Evolutionary conservation across 2,113 vertebrate genomes (phyloP).

Genomic region (Lynx canadensis): DNA sequence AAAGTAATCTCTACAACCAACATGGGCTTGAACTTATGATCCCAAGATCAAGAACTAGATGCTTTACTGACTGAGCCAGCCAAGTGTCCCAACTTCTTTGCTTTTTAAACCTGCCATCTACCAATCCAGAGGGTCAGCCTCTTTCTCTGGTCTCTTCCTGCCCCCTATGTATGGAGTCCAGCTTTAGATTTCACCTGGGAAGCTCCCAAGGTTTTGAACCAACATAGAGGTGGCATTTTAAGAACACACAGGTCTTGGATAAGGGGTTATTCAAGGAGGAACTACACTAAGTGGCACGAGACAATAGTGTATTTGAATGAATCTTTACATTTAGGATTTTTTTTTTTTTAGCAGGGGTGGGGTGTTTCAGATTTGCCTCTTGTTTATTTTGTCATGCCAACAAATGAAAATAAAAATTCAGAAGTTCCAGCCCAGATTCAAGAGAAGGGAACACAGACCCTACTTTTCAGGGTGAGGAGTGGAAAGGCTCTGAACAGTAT

Average conservation of each 20-base stretch:
- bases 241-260: background rate
- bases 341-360: background rate
- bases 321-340: background rate
- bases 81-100: background rate
- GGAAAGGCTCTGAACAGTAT: background rate
- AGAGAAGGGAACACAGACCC: background rate
- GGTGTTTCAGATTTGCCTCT: background rate
- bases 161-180: background rate
- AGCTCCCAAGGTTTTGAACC: background rate
- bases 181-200: background rate
- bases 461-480: background rate
- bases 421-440: background rate
- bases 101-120: background rate
- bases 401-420: conserved; percentile 6
- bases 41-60: background rate
- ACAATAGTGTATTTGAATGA: background rate
- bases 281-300: background rate
- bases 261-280: background rate
- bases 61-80: background rate
- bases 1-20: background rate
- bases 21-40: background rate
- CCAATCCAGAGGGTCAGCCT: background rate
- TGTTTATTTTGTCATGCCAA: conserved; percentile 17
- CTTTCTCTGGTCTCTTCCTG: background rate
- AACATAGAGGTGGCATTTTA: background rate